Base-by-base conservation (phyloP, 1,140 invertebrate species). In the Medauroidea extradentata region DNA sequence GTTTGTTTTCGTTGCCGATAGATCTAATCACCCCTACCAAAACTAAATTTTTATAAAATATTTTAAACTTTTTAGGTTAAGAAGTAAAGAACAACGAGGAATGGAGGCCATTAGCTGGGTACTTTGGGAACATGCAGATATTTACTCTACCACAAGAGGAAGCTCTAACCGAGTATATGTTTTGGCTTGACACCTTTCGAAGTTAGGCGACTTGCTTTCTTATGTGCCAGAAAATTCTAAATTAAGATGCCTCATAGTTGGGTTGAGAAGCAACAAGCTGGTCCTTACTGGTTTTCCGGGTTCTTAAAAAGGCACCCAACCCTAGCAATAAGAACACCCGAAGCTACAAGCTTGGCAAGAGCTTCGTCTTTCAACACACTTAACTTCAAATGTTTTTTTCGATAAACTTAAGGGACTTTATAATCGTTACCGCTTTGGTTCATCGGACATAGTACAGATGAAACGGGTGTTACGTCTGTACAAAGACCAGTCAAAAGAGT, bases 241-340 rank as follows among this genome's bases (percentile, higher is more conserved):
- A 43, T 59, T 1, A 57, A 25, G 7, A 34, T 46, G 34, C 59
- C 65, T 24, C 23, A 27, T 18, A 27, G 49, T 50, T 67, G 68
- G 68, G 18, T 61, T 18, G 18, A 58, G n/a, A 58, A 66, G 23
- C 44, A 58, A 34, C 54, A 42, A 44, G 68, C 70, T 43, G 71
- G 72, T 18, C 65, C 67, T 21, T 70, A 78, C 42, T 78, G 75
- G 75, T 63, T 75, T 50, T 53, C 62, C 59, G 42, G 55, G 11
- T 79, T 78, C 58, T 67, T 76, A 67, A 72, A 69, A 58, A 59
- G 73, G 38, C 65, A 79, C 56, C 63, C 62, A 52, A 57, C 67
- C 24, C 53, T 77, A 41, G 69, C 69, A 25, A 46, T 75, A 14
- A 56, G 75, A 63, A 72, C 66, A 61, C 72, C 74, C 42, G 43